Evolutionary conservation across 2,113 vertebrate species (phyloP).

Genomic region (Hippopotamus amphibius): DNA sequence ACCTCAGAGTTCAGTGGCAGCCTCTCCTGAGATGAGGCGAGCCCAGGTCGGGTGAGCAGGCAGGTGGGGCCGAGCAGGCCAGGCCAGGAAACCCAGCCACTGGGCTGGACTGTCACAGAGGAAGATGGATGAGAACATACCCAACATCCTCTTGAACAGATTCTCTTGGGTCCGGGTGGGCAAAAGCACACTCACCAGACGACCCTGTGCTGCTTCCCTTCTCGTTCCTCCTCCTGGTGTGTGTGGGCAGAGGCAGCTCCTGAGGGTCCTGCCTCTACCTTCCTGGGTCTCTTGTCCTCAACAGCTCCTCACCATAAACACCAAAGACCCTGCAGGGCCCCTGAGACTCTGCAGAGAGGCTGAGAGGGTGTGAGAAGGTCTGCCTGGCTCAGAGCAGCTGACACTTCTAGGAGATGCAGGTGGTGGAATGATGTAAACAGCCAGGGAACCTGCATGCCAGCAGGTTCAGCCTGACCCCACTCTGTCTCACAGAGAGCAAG

Average conservation of each 20-base stretch:
- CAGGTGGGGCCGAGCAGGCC: neutral
- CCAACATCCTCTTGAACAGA: neutral
- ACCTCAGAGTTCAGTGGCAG: slow-evolving; percentile 13
- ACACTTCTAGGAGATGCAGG: neutral
- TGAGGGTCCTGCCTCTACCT: neutral
- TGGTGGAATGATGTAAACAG: fast-evolving
- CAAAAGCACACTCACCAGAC: neutral
- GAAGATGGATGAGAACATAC: neutral
- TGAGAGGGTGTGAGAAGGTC: neutral
- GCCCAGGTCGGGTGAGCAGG: neutral
- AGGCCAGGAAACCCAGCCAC: neutral
- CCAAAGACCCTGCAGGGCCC: neutral
- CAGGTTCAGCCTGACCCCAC: neutral
- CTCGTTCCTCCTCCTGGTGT: neutral
- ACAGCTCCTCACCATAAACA: neutral
- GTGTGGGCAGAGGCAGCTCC: neutral
- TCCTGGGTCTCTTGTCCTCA: neutral
- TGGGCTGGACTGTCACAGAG: neutral
- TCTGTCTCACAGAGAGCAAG: neutral
- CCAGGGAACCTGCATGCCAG: neutral
- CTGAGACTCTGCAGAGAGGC: neutral
- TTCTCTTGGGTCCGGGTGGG: neutral
- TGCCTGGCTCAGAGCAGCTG: neutral
- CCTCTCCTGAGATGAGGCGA: neutral
- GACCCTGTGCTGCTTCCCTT: neutral